These are phyloP conservation scores for Numenius phaeopus DNA, from an alignment of 2,797 vertebrate species.

Conservation along the genomic window DNA sequence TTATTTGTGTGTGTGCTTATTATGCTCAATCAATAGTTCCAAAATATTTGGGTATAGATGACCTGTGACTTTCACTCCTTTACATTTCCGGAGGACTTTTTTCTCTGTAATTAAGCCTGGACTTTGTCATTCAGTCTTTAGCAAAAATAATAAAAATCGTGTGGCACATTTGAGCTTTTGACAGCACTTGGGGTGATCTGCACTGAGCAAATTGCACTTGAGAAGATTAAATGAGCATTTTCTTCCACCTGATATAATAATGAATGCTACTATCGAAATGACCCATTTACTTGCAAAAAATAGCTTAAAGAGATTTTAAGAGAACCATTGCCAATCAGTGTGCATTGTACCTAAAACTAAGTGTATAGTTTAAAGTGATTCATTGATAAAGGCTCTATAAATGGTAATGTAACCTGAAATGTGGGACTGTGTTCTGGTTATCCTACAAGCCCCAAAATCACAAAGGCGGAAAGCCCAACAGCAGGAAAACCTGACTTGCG, in stretches of 20 bases:
- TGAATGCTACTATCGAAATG: not conserved
- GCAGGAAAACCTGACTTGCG: not conserved
- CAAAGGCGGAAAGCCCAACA: not conserved
- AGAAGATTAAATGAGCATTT: constrained; percentile 23
- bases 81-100: not conserved
- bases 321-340: not conserved
- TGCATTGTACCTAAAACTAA: not conserved
- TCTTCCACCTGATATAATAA: constrained; percentile 1
- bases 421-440: not conserved
- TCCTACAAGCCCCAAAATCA: not conserved
- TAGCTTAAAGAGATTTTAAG: not conserved
- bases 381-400: not conserved
- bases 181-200: not conserved
- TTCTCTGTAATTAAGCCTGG: not conserved
- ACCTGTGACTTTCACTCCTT: not conserved
- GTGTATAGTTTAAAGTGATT: not conserved
- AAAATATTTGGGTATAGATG: not conserved
- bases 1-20: not conserved
- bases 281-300: not conserved
- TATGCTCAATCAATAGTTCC: not conserved
- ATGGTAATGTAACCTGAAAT: not conserved
- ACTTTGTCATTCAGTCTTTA: not conserved
- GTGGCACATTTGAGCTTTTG: not conserved
- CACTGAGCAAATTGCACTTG: not conserved
- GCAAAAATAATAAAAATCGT: not conserved